Percentiles rank a stretch among this genome's conserved stretches.
These are phyloP conservation scores for Gasteruption jaculator DNA, from an alignment of 2,888 invertebrate genomes.

Conservation along the genomic window DNA sequence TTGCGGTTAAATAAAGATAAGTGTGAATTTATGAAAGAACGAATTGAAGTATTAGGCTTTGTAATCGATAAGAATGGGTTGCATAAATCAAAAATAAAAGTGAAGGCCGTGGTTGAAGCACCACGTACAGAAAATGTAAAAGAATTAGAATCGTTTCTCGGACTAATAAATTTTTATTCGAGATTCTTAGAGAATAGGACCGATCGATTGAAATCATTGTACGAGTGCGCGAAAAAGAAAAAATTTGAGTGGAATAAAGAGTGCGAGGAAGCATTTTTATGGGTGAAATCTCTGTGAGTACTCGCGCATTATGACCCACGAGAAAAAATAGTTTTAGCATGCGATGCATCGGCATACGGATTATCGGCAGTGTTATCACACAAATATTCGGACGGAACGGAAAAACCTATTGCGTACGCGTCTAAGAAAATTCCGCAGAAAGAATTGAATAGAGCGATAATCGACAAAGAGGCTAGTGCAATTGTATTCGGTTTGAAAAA, in stretches of 20 bases:
- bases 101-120: slow-evolving; percentile 25
- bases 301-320: slow-evolving; percentile 22
- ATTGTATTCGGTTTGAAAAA: slow-evolving; percentile 21
- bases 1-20: slow-evolving; percentile 21
- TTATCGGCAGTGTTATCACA: slow-evolving; percentile 19
- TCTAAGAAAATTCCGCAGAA: slow-evolving; percentile 18
- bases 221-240: slow-evolving; percentile 23
- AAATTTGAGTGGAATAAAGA: slow-evolving; percentile 28
- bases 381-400: slow-evolving; percentile 17
- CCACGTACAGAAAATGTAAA: slow-evolving; percentile 24
- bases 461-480: slow-evolving; percentile 21
- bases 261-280: slow-evolving; percentile 30
- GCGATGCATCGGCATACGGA: slow-evolving; percentile 19
- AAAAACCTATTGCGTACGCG: slow-evolving; percentile 18
- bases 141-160: slow-evolving; percentile 29
- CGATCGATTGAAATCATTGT: slow-evolving; percentile 27
- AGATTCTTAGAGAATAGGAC: slow-evolving; percentile 34
- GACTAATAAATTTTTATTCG: slow-evolving; percentile 36
- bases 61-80: slow-evolving; percentile 28
- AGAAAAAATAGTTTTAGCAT: slow-evolving; percentile 14
- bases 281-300: slow-evolving; percentile 25
- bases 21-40: slow-evolving; percentile 29
- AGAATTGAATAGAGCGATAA: slow-evolving; percentile 17
- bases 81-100: slow-evolving; percentile 24
- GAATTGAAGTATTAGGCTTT: slow-evolving; percentile 29